Percentiles rank a stretch among this genome's conserved stretches.
Evolutionary conservation across 2,797 vertebrate species (phyloP).

Genomic region (Sylvia borin): DNA sequence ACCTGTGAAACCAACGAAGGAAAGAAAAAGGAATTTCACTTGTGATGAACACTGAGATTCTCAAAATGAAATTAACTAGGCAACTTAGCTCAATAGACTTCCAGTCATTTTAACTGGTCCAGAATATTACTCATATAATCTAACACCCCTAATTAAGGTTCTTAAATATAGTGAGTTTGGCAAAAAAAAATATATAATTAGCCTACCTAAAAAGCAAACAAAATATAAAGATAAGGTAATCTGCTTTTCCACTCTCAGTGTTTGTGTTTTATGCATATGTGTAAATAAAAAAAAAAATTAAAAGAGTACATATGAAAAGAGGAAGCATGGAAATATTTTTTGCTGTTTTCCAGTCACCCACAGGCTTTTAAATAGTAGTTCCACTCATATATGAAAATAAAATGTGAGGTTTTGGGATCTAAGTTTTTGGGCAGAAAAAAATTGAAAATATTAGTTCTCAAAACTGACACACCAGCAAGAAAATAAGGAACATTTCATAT

Average conservation of each 20-base stretch:
- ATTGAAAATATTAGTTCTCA: neutral
- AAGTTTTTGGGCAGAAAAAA: neutral
- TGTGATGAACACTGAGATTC: neutral
- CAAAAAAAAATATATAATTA: neutral
- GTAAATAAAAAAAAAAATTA: neutral
- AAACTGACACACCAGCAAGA: neutral
- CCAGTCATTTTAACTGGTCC: neutral
- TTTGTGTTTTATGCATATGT: neutral
- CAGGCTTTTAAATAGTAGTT: neutral
- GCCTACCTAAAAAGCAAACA: constrained; percentile 33
- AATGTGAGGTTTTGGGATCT: neutral
- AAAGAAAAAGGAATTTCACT: constrained; percentile 43
- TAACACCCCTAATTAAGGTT: neutral
- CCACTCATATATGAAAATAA: neutral
- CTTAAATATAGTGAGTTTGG: neutral
- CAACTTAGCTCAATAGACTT: neutral
- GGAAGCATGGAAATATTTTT: neutral
- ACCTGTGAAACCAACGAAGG: constrained; percentile 35
- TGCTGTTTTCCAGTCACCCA: neutral
- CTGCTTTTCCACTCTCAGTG: neutral
- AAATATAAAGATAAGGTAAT: constrained; percentile 40
- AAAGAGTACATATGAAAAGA: neutral
- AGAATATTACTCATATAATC: neutral
- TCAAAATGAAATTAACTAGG: constrained; percentile 39
- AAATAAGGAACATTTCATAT: neutral